Base-by-base conservation (phyloP, 2,888 invertebrate species). In the Anagyrus pseudococci region DNA sequence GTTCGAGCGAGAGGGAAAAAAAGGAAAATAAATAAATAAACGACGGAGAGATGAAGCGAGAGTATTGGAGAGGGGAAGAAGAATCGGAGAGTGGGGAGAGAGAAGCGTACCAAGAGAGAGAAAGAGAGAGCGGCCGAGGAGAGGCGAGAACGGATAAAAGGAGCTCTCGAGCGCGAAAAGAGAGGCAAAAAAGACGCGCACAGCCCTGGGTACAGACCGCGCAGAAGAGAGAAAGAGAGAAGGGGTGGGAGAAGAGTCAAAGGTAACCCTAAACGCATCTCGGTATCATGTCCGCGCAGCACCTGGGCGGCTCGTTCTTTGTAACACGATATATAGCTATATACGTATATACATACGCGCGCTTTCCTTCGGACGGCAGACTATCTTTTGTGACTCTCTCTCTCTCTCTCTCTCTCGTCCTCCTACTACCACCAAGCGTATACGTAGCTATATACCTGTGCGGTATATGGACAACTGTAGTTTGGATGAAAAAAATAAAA, bases 221-320 rank as follows among this genome's bases (percentile, higher is more conserved):
- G n/a, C n/a, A n/a, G n/a, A n/a, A 37, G 26, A 29, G 47, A 15
- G 47, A 33, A 23, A 44, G 25, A 15, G 23, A 4, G n/a, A 44
- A 44, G 37, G 44, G 17, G 26, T 3, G 17, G 7, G n/a, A 46
- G 20, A n/a, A 19, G 56, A 60, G 62, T 72, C 72, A 73, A 74
- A 72, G 71, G 79, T 79, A 78, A 79, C 76, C 73, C 72, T 79
- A 79, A 74, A 77, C 77, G 74, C 72, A 71, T 72, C 73, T 70
- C 71, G 72, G 75, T 76, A 75, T 78, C 77, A 78, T 77, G 77
- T 77, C 75, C 72, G 62, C 68, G 74, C n/a, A 74, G 75, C 77
- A 79, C 75, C 78, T 77, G 77, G 77, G 77, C 77, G 78, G 78
- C 70, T 72, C 69, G 70, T 68, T 70, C 74, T 79, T 79, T 79